A percentile compares a stretch with the other conserved stretches of the same genome.
Conservation (phyloP, 1,140 invertebrate genomes). For the Eriosoma lanigerum region DNA sequence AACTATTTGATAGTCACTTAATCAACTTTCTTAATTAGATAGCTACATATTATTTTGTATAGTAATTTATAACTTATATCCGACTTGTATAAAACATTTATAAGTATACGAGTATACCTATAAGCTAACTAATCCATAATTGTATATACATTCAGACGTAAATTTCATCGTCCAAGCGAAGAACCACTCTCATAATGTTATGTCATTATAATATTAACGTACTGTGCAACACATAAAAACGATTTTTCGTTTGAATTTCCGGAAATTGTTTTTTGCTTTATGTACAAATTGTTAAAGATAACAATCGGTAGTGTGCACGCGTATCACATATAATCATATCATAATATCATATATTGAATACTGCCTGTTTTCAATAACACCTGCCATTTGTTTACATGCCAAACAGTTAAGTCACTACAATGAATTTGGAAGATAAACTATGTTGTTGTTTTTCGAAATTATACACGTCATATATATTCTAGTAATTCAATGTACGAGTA, state of each 20-base stretch:
- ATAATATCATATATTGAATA: too few relatives aligned
- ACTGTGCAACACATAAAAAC: too few relatives aligned
- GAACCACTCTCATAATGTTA: background rate
- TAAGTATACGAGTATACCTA: too few relatives aligned
- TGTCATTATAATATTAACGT: too few relatives aligned
- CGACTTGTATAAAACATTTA: too few relatives aligned
- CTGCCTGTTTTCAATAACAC: background rate
- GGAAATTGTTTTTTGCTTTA: background rate
- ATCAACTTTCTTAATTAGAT: too few relatives aligned
- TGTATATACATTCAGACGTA: too few relatives aligned
- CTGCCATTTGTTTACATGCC: conserved; percentile 11
- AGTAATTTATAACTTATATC: too few relatives aligned
- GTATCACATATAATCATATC: background rate
- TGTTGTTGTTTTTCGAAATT: background rate
- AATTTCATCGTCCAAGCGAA: too few relatives aligned
- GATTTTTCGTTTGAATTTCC: background rate
- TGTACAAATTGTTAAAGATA: background rate
- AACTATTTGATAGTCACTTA: too few relatives aligned
- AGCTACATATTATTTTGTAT: too few relatives aligned
- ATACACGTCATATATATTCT: background rate
- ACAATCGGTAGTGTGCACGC: background rate
- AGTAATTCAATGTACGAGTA: background rate
- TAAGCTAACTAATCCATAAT: too few relatives aligned
- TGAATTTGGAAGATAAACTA: background rate
- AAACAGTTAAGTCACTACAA: conserved; percentile 11